Percentiles rank a stretch among this genome's conserved stretches.
Conservation (phyloP, 2,888 invertebrate genomes). For the Ophioninae sp. region DNA sequence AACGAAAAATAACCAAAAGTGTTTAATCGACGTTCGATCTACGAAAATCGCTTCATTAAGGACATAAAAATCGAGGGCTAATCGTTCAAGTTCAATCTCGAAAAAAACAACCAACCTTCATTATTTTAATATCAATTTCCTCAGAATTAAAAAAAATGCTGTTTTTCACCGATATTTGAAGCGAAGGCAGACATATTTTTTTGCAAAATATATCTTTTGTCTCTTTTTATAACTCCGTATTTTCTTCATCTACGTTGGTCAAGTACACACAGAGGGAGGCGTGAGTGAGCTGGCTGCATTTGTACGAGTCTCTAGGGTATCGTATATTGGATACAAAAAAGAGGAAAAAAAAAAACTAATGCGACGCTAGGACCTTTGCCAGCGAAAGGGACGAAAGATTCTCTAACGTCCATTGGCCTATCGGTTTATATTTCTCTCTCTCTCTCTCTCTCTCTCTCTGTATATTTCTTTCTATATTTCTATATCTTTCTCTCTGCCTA, state of each 20-base stretch:
- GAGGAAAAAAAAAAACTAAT: conserved; percentile 5
- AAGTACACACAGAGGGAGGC: neutral
- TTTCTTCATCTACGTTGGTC: neutral
- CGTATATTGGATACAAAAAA: conserved; percentile 25
- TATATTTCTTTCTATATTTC: neutral
- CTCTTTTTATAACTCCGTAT: neutral
- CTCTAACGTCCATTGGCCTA: neutral
- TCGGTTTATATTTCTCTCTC: conserved; percentile 5
- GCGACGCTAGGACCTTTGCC: conserved; percentile 16
- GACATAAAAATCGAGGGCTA: too few relatives aligned
- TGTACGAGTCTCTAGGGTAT: conserved; percentile 57
- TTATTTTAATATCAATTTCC: too few relatives aligned
- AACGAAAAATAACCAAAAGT: too few relatives aligned
- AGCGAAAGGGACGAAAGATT: neutral
- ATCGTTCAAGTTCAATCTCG: too few relatives aligned
- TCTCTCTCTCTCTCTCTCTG: too few relatives aligned
- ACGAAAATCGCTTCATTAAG: too few relatives aligned
- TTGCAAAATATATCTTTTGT: neutral
- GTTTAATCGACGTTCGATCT: too few relatives aligned
- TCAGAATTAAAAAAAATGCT: neutral
- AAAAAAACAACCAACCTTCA: too few relatives aligned
- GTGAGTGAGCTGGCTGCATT: conserved; percentile 60
- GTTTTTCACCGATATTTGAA: too few relatives aligned
- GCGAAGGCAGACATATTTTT: too few relatives aligned
- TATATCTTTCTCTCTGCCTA: neutral